These are phyloP conservation scores for Megalurothrips usitatus DNA, from an alignment of 2,888 invertebrate species.

Conservation along the genomic window DNA sequence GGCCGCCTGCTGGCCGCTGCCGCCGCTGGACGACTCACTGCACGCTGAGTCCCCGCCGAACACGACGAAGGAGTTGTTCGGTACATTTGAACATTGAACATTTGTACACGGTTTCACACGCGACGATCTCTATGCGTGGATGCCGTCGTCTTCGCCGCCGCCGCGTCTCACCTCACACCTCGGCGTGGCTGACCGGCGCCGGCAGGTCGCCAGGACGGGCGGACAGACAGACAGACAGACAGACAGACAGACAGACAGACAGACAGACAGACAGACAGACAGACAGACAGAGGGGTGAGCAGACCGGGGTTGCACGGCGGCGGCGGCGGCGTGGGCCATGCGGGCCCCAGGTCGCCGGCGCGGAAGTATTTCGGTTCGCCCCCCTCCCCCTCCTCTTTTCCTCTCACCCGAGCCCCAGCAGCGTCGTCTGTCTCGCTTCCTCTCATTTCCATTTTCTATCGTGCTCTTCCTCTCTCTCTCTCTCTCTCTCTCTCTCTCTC, in stretches of 20 bases:
- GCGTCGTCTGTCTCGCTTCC: not conserved
- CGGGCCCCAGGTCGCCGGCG: not conserved
- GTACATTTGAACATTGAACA: too few species aligned
- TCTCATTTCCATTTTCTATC: not conserved
- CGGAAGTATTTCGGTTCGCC: conserved; percentile 4
- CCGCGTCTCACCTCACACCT: too few species aligned
- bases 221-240: not conserved
- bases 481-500: not conserved
- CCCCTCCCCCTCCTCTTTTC: not conserved
- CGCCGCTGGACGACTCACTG: not conserved
- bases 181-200: too few species aligned
- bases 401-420: not conserved
- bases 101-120: too few species aligned
- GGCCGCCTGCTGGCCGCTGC: not conserved
- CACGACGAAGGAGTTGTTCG: too few species aligned
- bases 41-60: too few species aligned
- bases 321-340: not conserved
- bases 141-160: too few species aligned
- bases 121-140: too few species aligned
- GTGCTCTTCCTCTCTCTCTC: not conserved
- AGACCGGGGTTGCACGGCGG: not conserved
- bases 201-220: too few species aligned
- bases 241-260: not conserved
- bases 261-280: not conserved
- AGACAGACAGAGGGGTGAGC: not conserved